Evolutionary conservation across 2,113 vertebrate genomes (phyloP).

Genomic region (Motacilla tschutschensis): DNA sequence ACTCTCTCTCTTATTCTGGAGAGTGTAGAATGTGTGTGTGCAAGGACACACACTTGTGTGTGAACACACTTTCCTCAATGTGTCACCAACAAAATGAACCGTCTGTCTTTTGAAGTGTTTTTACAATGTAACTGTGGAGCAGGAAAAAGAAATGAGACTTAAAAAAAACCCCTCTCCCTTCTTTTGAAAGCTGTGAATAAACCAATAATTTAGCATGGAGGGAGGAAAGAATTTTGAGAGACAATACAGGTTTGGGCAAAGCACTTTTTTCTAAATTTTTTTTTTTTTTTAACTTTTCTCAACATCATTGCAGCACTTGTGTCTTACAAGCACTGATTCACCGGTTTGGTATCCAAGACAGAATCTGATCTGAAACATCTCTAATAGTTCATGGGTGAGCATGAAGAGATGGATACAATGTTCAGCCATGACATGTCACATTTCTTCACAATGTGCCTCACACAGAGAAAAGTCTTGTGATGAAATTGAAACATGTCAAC

Average conservation of each 20-base stretch:
- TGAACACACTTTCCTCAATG: background rate
- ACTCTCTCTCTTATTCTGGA: background rate
- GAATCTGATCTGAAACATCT: background rate
- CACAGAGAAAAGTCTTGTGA: background rate
- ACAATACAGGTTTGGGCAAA: background rate
- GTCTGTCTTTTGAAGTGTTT: background rate
- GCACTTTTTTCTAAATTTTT: background rate
- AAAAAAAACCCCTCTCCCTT: background rate
- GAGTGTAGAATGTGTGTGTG: background rate
- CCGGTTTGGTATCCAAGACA: background rate
- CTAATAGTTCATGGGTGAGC: background rate
- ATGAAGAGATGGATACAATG: background rate
- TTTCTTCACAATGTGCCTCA: background rate
- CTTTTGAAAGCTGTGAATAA: background rate
- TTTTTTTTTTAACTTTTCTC: background rate
- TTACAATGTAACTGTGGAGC: background rate
- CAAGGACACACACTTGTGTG: rapidly evolving
- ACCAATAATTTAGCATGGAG: background rate
- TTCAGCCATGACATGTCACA: background rate
- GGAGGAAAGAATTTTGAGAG: background rate
- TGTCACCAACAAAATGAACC: background rate
- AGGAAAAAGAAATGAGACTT: background rate
- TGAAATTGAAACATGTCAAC: background rate
- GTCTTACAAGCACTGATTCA: background rate
- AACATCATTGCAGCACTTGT: background rate